Percentiles rank a stretch among this genome's conserved stretches.
phyloP scores from a whole-genome alignment of 1,140 invertebrate species.

The Paralvinella palmiformis region DNA sequence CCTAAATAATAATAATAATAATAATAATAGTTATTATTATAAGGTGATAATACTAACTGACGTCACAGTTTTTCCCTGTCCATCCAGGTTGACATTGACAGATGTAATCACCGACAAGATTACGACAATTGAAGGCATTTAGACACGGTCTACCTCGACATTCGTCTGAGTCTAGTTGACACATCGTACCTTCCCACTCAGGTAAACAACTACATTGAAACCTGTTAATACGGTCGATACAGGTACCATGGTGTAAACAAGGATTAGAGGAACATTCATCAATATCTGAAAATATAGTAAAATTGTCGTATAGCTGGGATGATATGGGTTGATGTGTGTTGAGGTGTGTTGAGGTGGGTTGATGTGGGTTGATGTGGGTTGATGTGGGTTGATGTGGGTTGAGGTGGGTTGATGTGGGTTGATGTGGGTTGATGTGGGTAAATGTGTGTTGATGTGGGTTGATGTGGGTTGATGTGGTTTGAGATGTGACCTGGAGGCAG shows the following conservation, averaged over 20 bases:
- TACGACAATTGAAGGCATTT: constrained; percentile 37
- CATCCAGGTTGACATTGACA: constrained; percentile 44
- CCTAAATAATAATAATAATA: no score
- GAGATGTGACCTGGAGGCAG: no score
- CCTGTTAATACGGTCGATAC: constrained; percentile 64
- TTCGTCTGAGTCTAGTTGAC: constrained; percentile 42
- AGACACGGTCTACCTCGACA: constrained; percentile 43
- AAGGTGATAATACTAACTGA: constrained; percentile 36
- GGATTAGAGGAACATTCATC: constrained; percentile 79
- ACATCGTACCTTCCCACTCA: constrained; percentile 48
- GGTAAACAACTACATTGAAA: constrained; percentile 67
- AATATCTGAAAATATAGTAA: constrained; percentile 23
- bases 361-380: no score
- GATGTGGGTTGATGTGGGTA: no score
- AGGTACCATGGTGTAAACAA: constrained; percentile 83
- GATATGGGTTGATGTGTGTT: no score
- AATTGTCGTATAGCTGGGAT: no score
- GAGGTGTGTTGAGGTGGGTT: no score
- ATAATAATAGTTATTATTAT: no score
- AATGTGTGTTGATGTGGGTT: no score
- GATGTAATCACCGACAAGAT: constrained; percentile 35
- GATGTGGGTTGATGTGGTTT: no score
- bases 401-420: no score
- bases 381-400: no score
- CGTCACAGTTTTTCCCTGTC: constrained; percentile 44